Conservation (phyloP, 2,797 vertebrate species). For the Sebastes nivosus region DNA sequence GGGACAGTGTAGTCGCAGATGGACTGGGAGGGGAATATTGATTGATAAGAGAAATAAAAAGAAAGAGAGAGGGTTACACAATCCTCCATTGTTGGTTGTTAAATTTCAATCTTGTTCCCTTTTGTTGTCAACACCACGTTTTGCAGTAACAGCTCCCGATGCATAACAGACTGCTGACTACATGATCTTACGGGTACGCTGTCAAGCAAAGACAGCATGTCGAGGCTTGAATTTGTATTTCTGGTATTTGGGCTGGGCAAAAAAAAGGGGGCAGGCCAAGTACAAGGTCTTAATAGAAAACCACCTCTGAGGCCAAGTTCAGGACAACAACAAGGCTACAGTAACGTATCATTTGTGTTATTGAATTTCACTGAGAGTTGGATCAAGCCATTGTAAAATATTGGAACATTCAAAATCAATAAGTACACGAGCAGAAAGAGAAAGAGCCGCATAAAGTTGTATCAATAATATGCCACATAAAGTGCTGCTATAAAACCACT, state of each 20-base stretch:
- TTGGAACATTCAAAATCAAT: background rate
- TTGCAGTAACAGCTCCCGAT: background rate
- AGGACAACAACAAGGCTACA: conserved; percentile 4
- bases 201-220: conserved; percentile 35
- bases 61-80: background rate
- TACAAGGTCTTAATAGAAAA: background rate
- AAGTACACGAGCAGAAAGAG: background rate
- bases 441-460: background rate
- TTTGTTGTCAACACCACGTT: background rate
- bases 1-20: background rate
- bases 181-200: background rate
- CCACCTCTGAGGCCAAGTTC: background rate
- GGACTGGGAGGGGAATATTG: background rate
- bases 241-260: conserved; percentile 69
- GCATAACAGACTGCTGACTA: background rate
- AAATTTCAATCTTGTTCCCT: background rate
- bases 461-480: background rate
- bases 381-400: background rate
- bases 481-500: background rate
- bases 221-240: conserved; percentile 57
- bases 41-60: background rate
- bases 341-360: background rate
- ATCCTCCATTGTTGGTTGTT: background rate
- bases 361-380: background rate
- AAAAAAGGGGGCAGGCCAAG: background rate